phyloP scores from a whole-genome alignment of 2,888 invertebrate species.

The Spilarctia lutea region DNA sequence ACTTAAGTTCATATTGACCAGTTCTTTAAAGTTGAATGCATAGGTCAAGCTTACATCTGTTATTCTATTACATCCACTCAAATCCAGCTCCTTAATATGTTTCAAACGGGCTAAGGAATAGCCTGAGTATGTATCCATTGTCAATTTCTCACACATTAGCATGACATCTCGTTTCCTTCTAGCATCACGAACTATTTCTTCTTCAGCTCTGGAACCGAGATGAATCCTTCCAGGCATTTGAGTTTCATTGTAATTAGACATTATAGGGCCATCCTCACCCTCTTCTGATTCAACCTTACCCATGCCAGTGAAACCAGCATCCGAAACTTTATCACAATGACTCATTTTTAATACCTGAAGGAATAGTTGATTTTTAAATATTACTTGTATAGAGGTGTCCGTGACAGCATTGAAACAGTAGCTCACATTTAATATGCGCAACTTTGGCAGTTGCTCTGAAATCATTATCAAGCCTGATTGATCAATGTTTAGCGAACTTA shows the following conservation, averaged over 20 bases:
- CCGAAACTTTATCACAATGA: slow-evolving; percentile 89
- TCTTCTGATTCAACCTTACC: slow-evolving; percentile 75
- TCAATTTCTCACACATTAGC: slow-evolving; percentile 86
- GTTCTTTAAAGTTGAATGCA: slow-evolving; percentile 89
- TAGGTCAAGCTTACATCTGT: slow-evolving; percentile 91
- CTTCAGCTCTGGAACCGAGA: slow-evolving; percentile 89
- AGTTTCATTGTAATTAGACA: slow-evolving; percentile 66
- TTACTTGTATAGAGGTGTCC: slow-evolving; percentile 88
- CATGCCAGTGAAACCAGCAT: slow-evolving; percentile 90
- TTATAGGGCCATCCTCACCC: slow-evolving; percentile 68
- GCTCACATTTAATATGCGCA: slow-evolving; percentile 88
- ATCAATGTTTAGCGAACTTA: slow-evolving; percentile 87
- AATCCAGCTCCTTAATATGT: slow-evolving; percentile 86
- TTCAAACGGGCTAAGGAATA: slow-evolving; percentile 85
- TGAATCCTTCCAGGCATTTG: slow-evolving; percentile 79
- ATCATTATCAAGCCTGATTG: slow-evolving; percentile 88
- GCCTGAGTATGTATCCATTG: slow-evolving; percentile 75
- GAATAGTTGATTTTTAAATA: slow-evolving; percentile 88
- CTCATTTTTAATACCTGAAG: slow-evolving; percentile 88
- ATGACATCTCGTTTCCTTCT: slow-evolving; percentile 88
- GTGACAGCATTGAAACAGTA: slow-evolving; percentile 91
- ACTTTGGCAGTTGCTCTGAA: slow-evolving; percentile 85
- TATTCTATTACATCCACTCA: slow-evolving; percentile 90
- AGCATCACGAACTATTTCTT: slow-evolving; percentile 89
- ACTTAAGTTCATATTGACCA: slow-evolving; percentile 87